Evolutionary conservation across 2,888 invertebrate species (phyloP).

Genomic region (Stictocephala bisonia): DNA sequence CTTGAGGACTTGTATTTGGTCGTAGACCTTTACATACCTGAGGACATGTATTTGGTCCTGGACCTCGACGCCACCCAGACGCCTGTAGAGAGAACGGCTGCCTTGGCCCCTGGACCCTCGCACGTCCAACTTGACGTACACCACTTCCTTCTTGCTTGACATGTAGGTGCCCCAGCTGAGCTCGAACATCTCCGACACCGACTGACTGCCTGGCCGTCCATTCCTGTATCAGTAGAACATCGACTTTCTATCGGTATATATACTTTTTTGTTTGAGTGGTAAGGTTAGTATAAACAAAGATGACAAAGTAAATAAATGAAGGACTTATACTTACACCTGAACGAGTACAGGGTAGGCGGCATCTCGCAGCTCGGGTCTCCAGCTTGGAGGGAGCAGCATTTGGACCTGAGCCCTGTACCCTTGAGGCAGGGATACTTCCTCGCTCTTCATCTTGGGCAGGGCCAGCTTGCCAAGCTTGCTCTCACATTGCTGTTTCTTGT

Average conservation of each 20-base stretch:
- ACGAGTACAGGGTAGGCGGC: constrained; percentile 90
- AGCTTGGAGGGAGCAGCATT: constrained; percentile 86
- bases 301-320: neutral
- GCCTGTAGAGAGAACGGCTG: constrained; percentile 81
- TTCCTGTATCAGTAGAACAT: constrained; percentile 70
- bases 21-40: constrained; percentile 71
- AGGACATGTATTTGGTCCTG: constrained; percentile 91
- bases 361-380: constrained; percentile 86
- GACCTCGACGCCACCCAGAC: constrained; percentile 90
- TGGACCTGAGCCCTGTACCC: constrained; percentile 90
- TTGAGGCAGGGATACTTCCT: constrained; percentile 87
- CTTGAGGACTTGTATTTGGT: no score
- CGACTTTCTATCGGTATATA: neutral
- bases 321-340: constrained; percentile 75
- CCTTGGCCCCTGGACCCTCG: constrained; percentile 87
- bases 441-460: constrained; percentile 82
- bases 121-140: constrained; percentile 91
- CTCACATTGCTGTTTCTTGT: constrained; percentile 67
- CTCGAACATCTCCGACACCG: constrained; percentile 87
- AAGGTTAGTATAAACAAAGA: neutral
- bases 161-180: constrained; percentile 95
- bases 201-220: constrained; percentile 91
- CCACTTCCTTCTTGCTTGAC: constrained; percentile 90
- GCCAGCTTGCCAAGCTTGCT: constrained; percentile 77
- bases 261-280: neutral